Conservation (phyloP, 2,113 vertebrate genomes). For the Oplegnathus fasciatus region DNA sequence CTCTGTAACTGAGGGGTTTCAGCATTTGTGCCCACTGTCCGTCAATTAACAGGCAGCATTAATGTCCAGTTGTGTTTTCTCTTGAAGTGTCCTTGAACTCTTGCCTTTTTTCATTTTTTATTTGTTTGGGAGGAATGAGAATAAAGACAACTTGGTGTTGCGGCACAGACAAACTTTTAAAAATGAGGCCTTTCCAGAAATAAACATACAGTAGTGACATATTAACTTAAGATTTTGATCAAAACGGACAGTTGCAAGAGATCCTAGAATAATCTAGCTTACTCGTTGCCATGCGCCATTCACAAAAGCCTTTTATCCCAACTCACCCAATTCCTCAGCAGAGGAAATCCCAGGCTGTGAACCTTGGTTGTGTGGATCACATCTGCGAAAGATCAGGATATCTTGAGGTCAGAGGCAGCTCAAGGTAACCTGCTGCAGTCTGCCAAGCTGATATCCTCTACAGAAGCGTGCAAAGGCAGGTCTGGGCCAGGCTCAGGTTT, state of each 20-base stretch:
- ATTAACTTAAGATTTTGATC: not conserved
- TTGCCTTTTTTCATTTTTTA: not conserved
- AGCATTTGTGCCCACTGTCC: not conserved
- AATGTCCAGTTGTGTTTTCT: not conserved
- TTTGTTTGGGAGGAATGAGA: not conserved
- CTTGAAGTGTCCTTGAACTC: not conserved
- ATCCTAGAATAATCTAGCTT: constrained; percentile 6
- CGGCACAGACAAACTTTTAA: not conserved
- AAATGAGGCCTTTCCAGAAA: not conserved
- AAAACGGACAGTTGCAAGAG: not conserved
- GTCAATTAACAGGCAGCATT: not conserved
- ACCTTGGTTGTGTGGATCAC: constrained; percentile 50
- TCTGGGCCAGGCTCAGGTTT: constrained; percentile 39
- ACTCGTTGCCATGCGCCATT: constrained; percentile 33
- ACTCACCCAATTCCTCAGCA: constrained; percentile 30
- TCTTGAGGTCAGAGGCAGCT: constrained; percentile 52
- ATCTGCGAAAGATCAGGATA: constrained; percentile 58
- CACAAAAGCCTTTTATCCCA: constrained; percentile 58
- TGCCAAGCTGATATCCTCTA: constrained; percentile 43
- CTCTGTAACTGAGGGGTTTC: not conserved
- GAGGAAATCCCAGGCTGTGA: constrained; percentile 65
- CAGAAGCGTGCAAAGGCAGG: constrained; percentile 39
- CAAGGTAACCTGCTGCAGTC: constrained; percentile 28
- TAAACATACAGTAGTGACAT: not conserved
- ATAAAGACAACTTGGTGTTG: not conserved